A percentile compares a stretch with the other conserved stretches of the same genome.
These are phyloP conservation scores for Pristis pectinata DNA, from an alignment of 2,797 vertebrate species.

Conservation along the genomic window DNA sequence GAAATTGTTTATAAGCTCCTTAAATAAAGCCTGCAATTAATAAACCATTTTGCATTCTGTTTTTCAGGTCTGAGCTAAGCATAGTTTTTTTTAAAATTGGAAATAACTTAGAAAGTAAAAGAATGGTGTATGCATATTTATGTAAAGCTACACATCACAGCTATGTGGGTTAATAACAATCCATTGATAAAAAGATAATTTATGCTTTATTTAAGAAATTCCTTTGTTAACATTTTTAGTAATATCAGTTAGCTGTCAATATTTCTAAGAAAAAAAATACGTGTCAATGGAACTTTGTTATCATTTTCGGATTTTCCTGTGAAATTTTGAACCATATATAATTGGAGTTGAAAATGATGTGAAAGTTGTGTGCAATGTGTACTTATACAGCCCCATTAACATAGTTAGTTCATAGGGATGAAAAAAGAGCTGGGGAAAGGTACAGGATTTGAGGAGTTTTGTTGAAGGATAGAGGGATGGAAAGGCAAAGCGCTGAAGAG, in stretches of 20 bases:
- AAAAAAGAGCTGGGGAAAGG: background rate
- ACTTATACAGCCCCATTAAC: background rate
- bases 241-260: background rate
- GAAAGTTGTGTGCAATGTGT: background rate
- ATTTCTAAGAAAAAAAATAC: background rate
- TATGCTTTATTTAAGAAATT: background rate
- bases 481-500: background rate
- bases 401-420: too few species aligned
- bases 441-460: background rate
- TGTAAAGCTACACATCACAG: background rate
- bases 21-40: conserved; percentile 2
- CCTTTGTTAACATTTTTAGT: background rate
- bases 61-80: background rate
- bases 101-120: background rate
- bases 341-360: background rate
- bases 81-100: background rate
- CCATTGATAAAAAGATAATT: background rate
- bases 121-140: background rate
- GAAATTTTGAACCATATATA: background rate
- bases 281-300: background rate
- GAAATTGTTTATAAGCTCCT: conserved; percentile 23
- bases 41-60: background rate
- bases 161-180: background rate
- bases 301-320: background rate
- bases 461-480: background rate